Evolutionary conservation across 1,140 invertebrate species (phyloP).

Genomic region (Muscidifurax raptorellus): DNA sequence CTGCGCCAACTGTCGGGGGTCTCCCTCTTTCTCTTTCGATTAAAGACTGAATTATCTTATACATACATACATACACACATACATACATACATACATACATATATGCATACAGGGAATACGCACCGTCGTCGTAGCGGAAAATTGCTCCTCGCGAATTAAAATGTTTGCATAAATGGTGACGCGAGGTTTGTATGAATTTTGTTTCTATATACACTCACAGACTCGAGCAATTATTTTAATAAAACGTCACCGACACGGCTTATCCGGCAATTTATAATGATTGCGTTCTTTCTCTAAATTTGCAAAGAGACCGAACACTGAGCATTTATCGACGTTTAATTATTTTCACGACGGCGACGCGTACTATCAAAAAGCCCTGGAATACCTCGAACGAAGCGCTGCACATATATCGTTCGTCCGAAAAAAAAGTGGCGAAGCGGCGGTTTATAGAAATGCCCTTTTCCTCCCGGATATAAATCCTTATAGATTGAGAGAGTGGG

Average conservation of each 20-base stretch:
- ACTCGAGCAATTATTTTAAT: not conserved
- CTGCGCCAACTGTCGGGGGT: not conserved
- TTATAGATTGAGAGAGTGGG: conserved; percentile 44
- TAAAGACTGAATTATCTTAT: not conserved
- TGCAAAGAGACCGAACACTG: not conserved
- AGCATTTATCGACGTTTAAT: not conserved
- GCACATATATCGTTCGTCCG: not conserved
- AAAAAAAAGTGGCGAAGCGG: not conserved
- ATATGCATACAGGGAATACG: too few species aligned
- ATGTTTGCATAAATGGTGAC: not conserved
- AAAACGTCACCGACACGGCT: not conserved
- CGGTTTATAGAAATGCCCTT: not conserved
- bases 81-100: too few species aligned
- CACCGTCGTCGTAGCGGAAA: not conserved
- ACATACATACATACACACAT: too few species aligned
- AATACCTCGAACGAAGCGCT: not conserved
- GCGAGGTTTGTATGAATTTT: not conserved
- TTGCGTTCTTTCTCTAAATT: not conserved
- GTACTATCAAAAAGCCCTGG: not conserved
- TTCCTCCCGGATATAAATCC: conserved; percentile 40
- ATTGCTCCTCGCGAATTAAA: not conserved
- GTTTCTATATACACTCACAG: too few species aligned
- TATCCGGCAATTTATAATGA: not conserved
- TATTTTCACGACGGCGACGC: conserved; percentile 26
- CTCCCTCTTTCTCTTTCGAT: not conserved